Percentiles rank a stretch among this genome's conserved stretches.
These are phyloP conservation scores for Sebastes kiyomatsui DNA, from an alignment of 2,797 vertebrate species.

Conservation along the genomic window DNA sequence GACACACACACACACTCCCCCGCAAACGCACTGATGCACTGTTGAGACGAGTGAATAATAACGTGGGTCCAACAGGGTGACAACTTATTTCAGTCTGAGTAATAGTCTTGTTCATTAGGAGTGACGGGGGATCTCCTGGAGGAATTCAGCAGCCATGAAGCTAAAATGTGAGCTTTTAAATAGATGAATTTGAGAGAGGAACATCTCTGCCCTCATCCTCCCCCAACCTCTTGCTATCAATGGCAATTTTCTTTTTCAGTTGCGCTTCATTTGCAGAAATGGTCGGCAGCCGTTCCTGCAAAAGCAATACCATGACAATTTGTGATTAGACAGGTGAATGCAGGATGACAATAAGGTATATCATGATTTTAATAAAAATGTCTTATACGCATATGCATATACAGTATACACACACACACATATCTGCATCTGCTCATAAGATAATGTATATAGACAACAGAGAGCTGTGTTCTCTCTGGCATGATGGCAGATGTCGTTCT, in stretches of 20 bases:
- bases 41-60: slow-evolving; percentile 33
- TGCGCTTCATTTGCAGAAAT: not conserved
- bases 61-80: slow-evolving; percentile 15
- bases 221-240: not conserved
- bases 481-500: not conserved
- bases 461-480: not conserved
- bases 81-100: slow-evolving; percentile 61
- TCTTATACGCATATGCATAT: not conserved
- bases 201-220: not conserved
- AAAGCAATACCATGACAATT: not conserved
- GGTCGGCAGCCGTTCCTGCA: not conserved
- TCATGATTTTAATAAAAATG: not conserved
- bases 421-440: not conserved
- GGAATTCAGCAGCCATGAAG: slow-evolving; percentile 24
- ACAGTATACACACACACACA: no score
- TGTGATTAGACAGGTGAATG: not conserved
- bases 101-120: slow-evolving; percentile 60
- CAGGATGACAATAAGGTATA: not conserved
- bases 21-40: not conserved
- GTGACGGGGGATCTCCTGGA: slow-evolving; percentile 30
- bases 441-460: not conserved
- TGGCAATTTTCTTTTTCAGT: not conserved
- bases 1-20: not conserved
- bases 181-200: slow-evolving; percentile 16
- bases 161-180: slow-evolving; percentile 32